Evolutionary conservation across 2,113 vertebrate species (phyloP).

Genomic region (Craseonycteris thonglongyai): DNA sequence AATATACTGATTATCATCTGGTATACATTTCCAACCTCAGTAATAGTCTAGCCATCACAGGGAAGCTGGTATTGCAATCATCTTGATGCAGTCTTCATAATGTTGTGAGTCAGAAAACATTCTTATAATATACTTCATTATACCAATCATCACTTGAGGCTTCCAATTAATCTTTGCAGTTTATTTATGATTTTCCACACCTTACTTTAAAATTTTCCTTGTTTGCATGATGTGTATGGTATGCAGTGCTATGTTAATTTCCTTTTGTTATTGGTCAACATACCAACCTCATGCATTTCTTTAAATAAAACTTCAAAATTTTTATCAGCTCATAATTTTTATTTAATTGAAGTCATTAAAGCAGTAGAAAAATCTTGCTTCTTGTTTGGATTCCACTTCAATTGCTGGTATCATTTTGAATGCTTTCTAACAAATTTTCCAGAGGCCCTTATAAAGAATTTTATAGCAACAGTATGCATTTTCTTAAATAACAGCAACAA

Average conservation of each 20-base stretch:
- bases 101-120: not conserved
- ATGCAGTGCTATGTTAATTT: not conserved
- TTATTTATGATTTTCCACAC: not conserved
- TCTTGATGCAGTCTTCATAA: not conserved
- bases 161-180: not conserved
- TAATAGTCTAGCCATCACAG: not conserved
- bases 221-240: not conserved
- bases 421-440: conserved; percentile 32
- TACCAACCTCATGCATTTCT: not conserved
- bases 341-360: conserved; percentile 44
- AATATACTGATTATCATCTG: conserved; percentile 1
- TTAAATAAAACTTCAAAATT: conserved; percentile 31
- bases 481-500: conserved; percentile 13
- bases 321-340: conserved; percentile 22
- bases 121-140: not conserved
- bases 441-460: conserved; percentile 28
- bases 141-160: not conserved
- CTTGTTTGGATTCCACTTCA: conserved; percentile 27
- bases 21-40: not conserved
- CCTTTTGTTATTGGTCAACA: not conserved
- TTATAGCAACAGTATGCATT: conserved; percentile 18
- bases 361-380: not conserved
- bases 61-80: not conserved
- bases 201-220: not conserved
- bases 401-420: conserved; percentile 44